These are phyloP conservation scores for Drosophila suzukii DNA, from an alignment of 1,140 invertebrate species.

Conservation along the genomic window DNA sequence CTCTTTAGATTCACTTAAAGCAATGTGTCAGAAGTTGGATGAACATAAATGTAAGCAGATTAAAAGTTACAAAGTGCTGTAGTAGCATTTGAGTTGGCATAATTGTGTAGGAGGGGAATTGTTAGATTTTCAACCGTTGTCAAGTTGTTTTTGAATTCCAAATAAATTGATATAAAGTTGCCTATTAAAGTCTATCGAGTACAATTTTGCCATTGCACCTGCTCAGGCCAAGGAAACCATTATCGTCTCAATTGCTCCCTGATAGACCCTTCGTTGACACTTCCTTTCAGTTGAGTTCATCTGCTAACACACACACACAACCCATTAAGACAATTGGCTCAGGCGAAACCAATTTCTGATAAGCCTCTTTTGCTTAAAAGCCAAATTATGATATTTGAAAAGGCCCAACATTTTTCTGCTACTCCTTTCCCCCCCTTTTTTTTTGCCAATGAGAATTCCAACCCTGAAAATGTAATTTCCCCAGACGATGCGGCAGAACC, in stretches of 20 bases:
- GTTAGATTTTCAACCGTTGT: too few relatives aligned
- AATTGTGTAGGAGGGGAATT: too few relatives aligned
- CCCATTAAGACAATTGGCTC: slow-evolving; percentile 80
- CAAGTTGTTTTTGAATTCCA: too few relatives aligned
- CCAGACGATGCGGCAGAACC: slow-evolving; percentile 70
- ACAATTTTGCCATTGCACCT: slow-evolving; percentile 26
- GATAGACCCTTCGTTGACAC: slow-evolving; percentile 35
- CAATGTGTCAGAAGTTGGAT: background rate
- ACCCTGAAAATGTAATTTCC: slow-evolving; percentile 73
- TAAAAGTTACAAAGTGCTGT: background rate
- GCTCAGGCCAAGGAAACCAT: slow-evolving; percentile 26
- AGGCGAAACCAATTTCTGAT: slow-evolving; percentile 80
- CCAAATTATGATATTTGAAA: slow-evolving; percentile 80
- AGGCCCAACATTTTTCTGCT: slow-evolving; percentile 52
- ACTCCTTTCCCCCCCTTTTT: slow-evolving; percentile 4
- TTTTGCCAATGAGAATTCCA: slow-evolving; percentile 20
- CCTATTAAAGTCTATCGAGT: slow-evolving; percentile 1
- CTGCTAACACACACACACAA: slow-evolving; percentile 48
- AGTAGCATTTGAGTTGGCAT: background rate
- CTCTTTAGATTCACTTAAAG: background rate
- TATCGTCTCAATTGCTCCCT: slow-evolving; percentile 33
- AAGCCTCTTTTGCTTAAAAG: slow-evolving; percentile 81
- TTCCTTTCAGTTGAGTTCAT: slow-evolving; percentile 54
- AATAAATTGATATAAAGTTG: background rate
- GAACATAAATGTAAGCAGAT: background rate